Base-by-base conservation (phyloP, 2,113 vertebrate genomes). In the Caloenas nicobarica region DNA sequence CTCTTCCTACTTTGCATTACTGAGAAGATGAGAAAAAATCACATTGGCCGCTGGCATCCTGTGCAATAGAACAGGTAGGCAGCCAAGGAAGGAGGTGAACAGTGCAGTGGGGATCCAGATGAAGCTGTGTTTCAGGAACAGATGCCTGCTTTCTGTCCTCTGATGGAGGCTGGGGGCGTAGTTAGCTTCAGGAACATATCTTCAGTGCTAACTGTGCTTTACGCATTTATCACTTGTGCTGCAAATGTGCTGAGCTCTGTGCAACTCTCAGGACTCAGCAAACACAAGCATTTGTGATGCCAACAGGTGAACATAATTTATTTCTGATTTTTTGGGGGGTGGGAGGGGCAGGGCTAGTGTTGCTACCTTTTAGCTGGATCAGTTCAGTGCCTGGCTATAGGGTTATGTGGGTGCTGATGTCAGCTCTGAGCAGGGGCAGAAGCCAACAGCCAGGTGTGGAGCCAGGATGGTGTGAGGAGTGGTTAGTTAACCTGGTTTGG, bases 391-490 rank as follows among this genome's bases (percentile, higher is more conserved):
- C 26, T 57, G 29, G 5, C 31, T 5, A 11, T 50, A 18, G 34
- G 33, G 44, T 10, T 10, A 1, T 1, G 33, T 2, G 5, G 23
- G 26, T 3, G 23, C 51, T 3, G 62, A 0, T 31, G 46, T 3
- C 77, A 34, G 40, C 28, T 4, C 4, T 10, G 54, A 14, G n/a
- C 53, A 7, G 19, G 22, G 24, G 4, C 0, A 1, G 42, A 21
- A 81, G 10, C 25, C n/a, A n/a, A 21, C 0, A 7, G 31, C 29
- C 66, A 3, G 34, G 15, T 3, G 33, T 0, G 40, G 28, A 44
- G 46, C 4, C 66, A 5, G 48, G 68, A 5, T 2, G 25, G 78
- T 7, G 13, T 25, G 8, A 15, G 24, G 1, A 36, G 26, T 0
- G 4, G 12, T 48, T 46, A 4, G 12, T 48, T 46, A 42, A 1